Evolutionary conservation across 2,113 vertebrate genomes (phyloP), one percentile per base, ranked within the genome.

Genomic region (Channa maculata): DNA sequence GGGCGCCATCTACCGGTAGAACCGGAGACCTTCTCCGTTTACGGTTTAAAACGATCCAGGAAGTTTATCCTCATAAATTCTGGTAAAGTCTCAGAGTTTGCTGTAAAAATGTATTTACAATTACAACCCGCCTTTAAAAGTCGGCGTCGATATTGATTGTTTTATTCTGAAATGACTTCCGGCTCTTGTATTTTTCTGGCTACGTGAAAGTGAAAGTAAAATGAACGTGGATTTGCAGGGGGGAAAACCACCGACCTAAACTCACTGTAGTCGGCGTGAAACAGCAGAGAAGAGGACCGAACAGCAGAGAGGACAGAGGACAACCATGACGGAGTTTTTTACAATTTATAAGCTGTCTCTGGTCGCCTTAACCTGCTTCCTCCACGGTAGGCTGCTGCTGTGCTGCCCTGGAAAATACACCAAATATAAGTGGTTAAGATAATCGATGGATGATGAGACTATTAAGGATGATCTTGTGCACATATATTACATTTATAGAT

Each of bases 201-300:
- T 6, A 13, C 0, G 55, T 46, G 71, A 86, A 90, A 91, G 75
- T 63, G 84, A 91, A 91, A 91, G 0, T 68, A 3, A 54, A 52
- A 14, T 51, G 8, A 33, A 0, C 0, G 0, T 0, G 8, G 0
- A 14, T 37, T 55, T 63, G n/a, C 0, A 24, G 24, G 36, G 86
- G 86, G 85, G 79, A 59, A 84, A 83, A 73, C 66, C 88, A 59
- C 0, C 10, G 5, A 38, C 0, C 8, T 2, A 2, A 48, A 5
- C 4, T 8, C 2, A 6, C 1, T 75, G 69, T 5, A 5, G 2
- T 61, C 0, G 12, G 39, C 13, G 14, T 45, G 7, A 36, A 34
- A 4, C 3, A 37, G 37, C 11, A 15, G 8, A 10, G 5, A 50
- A 8, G 2, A 33, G 0, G 0, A 33, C 2, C 13, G 4, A 4